Evolutionary conservation across 1,140 invertebrate species (phyloP).

Genomic region (Leptestheria dahalacensis): DNA sequence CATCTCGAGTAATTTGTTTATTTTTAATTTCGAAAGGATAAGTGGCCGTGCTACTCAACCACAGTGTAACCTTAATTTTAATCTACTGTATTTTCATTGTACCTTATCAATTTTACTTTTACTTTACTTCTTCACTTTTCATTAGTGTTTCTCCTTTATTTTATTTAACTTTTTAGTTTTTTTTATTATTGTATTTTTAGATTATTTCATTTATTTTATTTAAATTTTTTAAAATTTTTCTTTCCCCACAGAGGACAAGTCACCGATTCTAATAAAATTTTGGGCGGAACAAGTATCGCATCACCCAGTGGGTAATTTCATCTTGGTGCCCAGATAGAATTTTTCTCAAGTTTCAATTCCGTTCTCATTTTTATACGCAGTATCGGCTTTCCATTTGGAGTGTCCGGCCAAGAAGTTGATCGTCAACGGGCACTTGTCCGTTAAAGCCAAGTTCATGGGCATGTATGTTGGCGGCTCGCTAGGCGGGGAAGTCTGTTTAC

Average conservation of each 20-base stretch:
- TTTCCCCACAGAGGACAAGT: not conserved
- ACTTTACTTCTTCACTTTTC: no score
- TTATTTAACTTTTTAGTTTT: not conserved
- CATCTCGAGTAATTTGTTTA: slow-evolving; percentile 17
- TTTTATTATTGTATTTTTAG: not conserved
- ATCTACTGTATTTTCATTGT: no score
- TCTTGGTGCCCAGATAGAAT: no score
- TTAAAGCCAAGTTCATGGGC: slow-evolving; percentile 16
- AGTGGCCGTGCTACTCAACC: no score
- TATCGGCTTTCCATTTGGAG: slow-evolving; percentile 11
- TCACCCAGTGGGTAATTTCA: slow-evolving; percentile 36
- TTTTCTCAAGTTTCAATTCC: no score
- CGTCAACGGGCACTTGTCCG: slow-evolving; percentile 1
- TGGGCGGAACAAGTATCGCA: slow-evolving; percentile 41
- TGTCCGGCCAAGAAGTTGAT: not conserved
- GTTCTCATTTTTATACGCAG: not conserved
- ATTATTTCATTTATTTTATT: not conserved
- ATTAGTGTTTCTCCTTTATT: not conserved
- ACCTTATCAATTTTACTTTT: no score
- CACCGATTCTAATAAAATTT: slow-evolving; percentile 23
- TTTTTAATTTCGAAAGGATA: no score
- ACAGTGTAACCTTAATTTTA: no score
- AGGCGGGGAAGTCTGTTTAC: slow-evolving; percentile 2
- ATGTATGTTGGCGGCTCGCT: slow-evolving; percentile 6
- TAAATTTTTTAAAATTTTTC: not conserved